These are phyloP conservation scores for Glaucomys volans DNA, from an alignment of 2,113 vertebrate species.

Conservation along the genomic window DNA sequence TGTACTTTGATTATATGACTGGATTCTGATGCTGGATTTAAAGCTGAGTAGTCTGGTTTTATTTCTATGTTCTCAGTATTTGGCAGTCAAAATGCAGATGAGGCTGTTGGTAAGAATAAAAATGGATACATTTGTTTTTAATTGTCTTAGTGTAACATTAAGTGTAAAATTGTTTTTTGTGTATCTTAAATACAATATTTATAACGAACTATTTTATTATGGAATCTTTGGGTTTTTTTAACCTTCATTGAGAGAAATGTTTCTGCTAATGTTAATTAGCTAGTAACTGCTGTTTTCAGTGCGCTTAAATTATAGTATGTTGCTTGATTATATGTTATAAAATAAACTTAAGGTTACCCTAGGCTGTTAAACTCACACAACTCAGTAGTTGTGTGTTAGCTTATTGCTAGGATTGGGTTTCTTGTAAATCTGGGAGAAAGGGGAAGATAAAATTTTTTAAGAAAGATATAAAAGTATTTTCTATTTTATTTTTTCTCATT, in stretches of 20 bases:
- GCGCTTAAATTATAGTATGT: conserved; percentile 88
- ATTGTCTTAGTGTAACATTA: conserved; percentile 33
- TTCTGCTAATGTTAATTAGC: conserved; percentile 92
- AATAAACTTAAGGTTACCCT: conserved; percentile 89
- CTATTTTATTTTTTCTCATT: conserved; percentile 54
- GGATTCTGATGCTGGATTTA: conserved; percentile 39
- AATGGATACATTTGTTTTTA: conserved; percentile 35
- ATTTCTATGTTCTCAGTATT: conserved; percentile 15
- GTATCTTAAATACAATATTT: conserved; percentile 63
- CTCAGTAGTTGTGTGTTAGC: conserved; percentile 76
- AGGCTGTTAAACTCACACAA: conserved; percentile 84
- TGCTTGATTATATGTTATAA: conserved; percentile 94
- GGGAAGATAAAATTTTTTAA: conserved; percentile 27
- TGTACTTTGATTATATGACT: conserved; percentile 55
- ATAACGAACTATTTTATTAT: conserved; percentile 55
- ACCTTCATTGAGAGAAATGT: conserved; percentile 89
- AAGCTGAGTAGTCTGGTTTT: conserved; percentile 44
- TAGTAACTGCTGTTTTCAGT: conserved; percentile 89
- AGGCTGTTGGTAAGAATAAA: conserved; percentile 59
- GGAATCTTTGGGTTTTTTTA: conserved; percentile 87
- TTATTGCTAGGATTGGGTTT: conserved; percentile 77
- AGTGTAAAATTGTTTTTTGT: conserved; percentile 49
- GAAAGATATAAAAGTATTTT: neutral
- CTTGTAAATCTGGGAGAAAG: conserved; percentile 39
- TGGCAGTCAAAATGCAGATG: conserved; percentile 40